These are phyloP conservation scores for Camponotus pennsylvanicus DNA, from an alignment of 1,140 invertebrate species.

Conservation along the genomic window DNA sequence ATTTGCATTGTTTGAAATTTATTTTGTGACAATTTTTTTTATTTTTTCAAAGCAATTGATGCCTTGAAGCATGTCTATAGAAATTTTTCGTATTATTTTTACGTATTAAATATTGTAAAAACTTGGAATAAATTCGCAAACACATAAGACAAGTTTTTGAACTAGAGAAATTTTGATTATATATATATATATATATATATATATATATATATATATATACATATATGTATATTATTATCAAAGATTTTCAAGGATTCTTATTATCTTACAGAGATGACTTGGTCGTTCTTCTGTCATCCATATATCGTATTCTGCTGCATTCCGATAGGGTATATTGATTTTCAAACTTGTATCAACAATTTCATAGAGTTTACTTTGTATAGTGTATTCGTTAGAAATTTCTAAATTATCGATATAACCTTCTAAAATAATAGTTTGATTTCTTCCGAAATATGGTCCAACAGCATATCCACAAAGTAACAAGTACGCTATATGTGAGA, in stretches of 20 bases:
- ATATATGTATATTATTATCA: no score
- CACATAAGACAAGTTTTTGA: not conserved
- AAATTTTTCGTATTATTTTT: no score
- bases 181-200: no score
- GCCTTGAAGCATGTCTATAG: no score
- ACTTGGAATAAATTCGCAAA: not conserved
- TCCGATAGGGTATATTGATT: slow-evolving; percentile 72
- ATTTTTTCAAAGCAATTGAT: no score
- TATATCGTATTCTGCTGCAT: slow-evolving; percentile 69
- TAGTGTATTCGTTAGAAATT: slow-evolving; percentile 58
- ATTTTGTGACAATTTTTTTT: no score
- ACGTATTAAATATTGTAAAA: not conserved
- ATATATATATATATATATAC: no score
- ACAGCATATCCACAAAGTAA: slow-evolving; percentile 79
- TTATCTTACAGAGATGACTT: slow-evolving; percentile 55
- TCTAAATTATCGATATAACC: slow-evolving; percentile 66
- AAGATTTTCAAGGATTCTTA: not conserved
- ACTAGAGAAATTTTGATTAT: not conserved
- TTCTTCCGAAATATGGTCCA: slow-evolving; percentile 74
- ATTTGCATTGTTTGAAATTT: no score
- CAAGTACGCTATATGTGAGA: slow-evolving; percentile 68
- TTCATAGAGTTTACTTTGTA: slow-evolving; percentile 73
- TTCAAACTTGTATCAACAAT: slow-evolving; percentile 64
- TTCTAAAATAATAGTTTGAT: slow-evolving; percentile 75
- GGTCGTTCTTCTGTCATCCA: slow-evolving; percentile 71